phyloP scores from a whole-genome alignment of 2,113 vertebrate species.

The Sylvietta virens region DNA sequence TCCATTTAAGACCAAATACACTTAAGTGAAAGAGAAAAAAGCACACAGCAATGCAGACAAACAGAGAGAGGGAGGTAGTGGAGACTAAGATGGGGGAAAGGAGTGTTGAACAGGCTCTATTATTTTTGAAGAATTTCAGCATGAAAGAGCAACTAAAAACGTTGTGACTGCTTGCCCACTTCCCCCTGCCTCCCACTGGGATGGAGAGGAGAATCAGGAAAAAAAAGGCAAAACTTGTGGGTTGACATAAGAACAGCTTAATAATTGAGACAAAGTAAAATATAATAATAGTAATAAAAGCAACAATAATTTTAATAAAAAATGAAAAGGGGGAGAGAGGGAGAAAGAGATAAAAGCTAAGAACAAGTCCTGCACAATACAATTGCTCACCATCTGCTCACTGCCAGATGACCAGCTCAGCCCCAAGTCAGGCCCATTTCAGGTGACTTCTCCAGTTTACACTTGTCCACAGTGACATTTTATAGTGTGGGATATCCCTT shows the following conservation, averaged over 20 bases:
- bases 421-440: neutral
- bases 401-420: neutral
- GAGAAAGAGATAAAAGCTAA: neutral
- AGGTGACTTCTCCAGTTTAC: neutral
- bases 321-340: neutral
- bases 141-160: neutral
- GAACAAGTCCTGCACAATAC: neutral
- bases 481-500: neutral
- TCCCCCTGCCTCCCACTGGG: neutral
- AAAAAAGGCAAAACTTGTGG: neutral
- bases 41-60: neutral
- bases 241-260: neutral
- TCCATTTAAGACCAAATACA: neutral
- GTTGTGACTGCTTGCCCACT: neutral
- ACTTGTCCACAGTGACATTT: neutral
- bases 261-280: neutral
- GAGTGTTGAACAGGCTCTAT: neutral
- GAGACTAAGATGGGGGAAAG: neutral
- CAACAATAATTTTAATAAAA: neutral
- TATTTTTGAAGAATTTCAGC: neutral
- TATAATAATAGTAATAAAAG: neutral
- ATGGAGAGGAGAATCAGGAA: neutral
- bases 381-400: accelerated
- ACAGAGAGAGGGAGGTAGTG: neutral
- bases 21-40: neutral